These are phyloP conservation scores for Parambassis ranga DNA, from an alignment of 2,797 vertebrate species.

Conservation along the genomic window DNA sequence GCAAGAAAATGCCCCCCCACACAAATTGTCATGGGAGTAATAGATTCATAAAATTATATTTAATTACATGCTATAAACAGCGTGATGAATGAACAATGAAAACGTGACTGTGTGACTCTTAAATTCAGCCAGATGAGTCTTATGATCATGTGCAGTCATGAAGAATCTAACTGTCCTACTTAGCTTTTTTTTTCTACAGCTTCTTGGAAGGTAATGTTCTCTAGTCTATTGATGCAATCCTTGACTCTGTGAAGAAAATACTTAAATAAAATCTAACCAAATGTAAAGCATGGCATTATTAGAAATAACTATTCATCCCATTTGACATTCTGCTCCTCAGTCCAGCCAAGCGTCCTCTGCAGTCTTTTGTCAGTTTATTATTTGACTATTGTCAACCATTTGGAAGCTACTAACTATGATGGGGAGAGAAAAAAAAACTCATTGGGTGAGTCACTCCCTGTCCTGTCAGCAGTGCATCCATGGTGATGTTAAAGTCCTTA, in stretches of 20 bases:
- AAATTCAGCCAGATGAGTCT: slow-evolving; percentile 17
- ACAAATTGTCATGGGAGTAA: no score
- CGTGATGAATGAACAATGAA: slow-evolving; percentile 10
- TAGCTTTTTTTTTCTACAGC: slow-evolving; percentile 25
- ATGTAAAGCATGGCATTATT: background rate
- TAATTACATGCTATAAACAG: background rate
- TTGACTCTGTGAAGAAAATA: background rate
- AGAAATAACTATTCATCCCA: background rate
- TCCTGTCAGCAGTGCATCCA: slow-evolving; percentile 31
- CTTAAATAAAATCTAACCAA: background rate
- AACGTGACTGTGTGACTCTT: slow-evolving; percentile 7
- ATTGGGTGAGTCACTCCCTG: slow-evolving; percentile 16
- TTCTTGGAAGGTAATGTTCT: background rate
- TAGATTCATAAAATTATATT: background rate
- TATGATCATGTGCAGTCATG: slow-evolving; percentile 5
- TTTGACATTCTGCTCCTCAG: background rate
- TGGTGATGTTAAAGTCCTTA: slow-evolving; percentile 32
- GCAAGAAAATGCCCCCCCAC: no score
- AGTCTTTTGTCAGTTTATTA: slow-evolving; percentile 1
- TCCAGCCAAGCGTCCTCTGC: background rate
- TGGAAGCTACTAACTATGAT: background rate
- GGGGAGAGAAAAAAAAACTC: slow-evolving; percentile 2
- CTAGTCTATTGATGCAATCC: background rate
- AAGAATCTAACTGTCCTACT: slow-evolving; percentile 36
- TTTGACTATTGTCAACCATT: slow-evolving; percentile 18